Conservation (phyloP, 1,140 invertebrate genomes). For the Plectrocnemia conspersa region DNA sequence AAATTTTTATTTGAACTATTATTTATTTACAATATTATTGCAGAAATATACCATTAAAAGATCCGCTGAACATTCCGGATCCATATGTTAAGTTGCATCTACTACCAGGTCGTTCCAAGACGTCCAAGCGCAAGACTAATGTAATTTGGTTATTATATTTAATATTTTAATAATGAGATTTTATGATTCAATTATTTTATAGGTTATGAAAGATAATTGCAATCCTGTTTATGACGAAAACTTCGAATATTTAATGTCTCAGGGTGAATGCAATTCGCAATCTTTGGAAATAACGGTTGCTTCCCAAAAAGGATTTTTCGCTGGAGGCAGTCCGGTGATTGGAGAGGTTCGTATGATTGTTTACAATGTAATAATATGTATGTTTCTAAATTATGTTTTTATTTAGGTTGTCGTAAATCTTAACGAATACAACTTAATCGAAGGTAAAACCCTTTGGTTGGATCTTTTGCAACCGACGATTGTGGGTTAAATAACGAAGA, state of each 20-base stretch:
- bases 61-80: constrained; percentile 84
- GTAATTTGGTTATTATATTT: constrained; percentile 42
- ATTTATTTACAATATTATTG: constrained; percentile 33
- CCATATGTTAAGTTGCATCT: constrained; percentile 93
- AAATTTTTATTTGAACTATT: neutral
- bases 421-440: neutral
- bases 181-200: constrained; percentile 20
- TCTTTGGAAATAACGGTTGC: constrained; percentile 76
- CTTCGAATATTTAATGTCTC: constrained; percentile 78
- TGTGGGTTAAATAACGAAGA: neutral
- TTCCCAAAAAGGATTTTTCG: constrained; percentile 76
- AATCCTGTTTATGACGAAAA: constrained; percentile 89
- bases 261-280: constrained; percentile 66
- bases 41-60: constrained; percentile 80
- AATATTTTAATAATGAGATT: neutral
- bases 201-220: constrained; percentile 81
- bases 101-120: constrained; percentile 79
- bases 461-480: neutral
- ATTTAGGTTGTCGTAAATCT: neutral
- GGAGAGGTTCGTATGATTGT: constrained; percentile 59
- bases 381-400: neutral
- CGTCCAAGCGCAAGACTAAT: constrained; percentile 85
- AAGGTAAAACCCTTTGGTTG: neutral
- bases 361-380: constrained; percentile 22
- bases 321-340: constrained; percentile 71